Evolutionary conservation across 2,888 invertebrate species (phyloP), one percentile per base, ranked within the genome.

Genomic region (Plagiodera versicolora): DNA sequence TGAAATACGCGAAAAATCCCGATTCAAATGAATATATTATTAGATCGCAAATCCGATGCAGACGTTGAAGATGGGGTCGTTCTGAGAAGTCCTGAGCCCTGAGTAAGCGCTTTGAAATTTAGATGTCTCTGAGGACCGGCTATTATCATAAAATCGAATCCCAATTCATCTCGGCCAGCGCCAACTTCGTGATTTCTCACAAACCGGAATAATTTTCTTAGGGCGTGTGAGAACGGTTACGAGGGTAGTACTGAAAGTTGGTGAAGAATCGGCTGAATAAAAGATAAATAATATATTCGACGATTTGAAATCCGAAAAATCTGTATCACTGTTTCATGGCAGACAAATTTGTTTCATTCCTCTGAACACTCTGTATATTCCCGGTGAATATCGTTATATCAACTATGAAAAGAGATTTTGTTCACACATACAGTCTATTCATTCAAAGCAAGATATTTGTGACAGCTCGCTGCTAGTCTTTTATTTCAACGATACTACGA

Each of bases 141-240:
- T 72, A 74, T 75, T 75, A 76, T 72, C 75, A 74, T 76, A 75
- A 76, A 75, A 73, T 71, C 71, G 67, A 67, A 58, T 61, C 67
- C 65, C 67, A 61, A 66, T 66, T 64, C 58, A 61, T 59, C 52
- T 61, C 56, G n/a, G n/a, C n/a, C n/a, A 61, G 63, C 66, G 62
- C 63, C 64, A 57, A 54, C 58, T 55, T 39, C 47, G 56, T 58
- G 52, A 58, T 62, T 62, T 56, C 56, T 24, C 24, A 44, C 44
- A 53, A 53, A 17, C 17, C 18, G 18, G 53, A 53, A 53, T 53
- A 53, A 53, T 45, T 45, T 28, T 44, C 24, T 45, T 28, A 1
- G 44, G 17, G 17, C 39, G 24, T 16, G 14, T 28, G 24, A 20
- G 10, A 2, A 44, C 20, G 44, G 2, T 10, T 11, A 16, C 24